These are phyloP conservation scores for Agrypnia vestita DNA, from an alignment of 1,140 invertebrate genomes.

Conservation along the genomic window DNA sequence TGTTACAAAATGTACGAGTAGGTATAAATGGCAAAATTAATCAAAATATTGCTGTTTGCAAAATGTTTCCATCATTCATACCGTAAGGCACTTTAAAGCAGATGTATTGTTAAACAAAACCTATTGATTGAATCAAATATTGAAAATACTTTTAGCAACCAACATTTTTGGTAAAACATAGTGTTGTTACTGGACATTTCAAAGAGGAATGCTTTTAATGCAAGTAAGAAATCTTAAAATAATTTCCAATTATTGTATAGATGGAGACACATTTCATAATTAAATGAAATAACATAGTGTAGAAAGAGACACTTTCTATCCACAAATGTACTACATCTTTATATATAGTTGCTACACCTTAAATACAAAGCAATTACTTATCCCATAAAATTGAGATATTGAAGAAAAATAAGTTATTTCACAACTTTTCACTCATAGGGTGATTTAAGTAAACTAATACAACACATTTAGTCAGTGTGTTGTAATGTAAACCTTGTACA, in stretches of 20 bases:
- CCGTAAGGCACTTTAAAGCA: conserved; percentile 38
- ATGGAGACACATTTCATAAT: neutral
- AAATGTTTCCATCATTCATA: conserved; percentile 16
- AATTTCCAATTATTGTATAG: too few relatives aligned
- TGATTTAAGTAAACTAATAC: neutral
- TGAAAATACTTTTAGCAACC: neutral
- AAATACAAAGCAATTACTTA: neutral
- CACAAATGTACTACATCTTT: neutral
- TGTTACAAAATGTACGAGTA: neutral
- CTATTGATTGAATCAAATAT: neutral
- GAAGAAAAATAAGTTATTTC: neutral
- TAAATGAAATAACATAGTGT: neutral
- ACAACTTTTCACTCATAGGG: conserved; percentile 17
- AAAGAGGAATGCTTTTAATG: neutral
- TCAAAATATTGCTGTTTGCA: neutral
- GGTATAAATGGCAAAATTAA: neutral
- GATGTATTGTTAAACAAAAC: neutral
- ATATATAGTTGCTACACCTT: too few relatives aligned
- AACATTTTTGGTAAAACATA: neutral
- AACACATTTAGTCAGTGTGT: neutral
- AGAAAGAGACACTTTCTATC: neutral
- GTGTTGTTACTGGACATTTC: neutral
- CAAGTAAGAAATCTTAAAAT: too few relatives aligned
- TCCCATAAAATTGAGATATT: conserved; percentile 1
- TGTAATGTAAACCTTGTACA: neutral